Evolutionary conservation across 2,797 vertebrate genomes (phyloP).

Genomic region (Xyrichtys novacula): DNA sequence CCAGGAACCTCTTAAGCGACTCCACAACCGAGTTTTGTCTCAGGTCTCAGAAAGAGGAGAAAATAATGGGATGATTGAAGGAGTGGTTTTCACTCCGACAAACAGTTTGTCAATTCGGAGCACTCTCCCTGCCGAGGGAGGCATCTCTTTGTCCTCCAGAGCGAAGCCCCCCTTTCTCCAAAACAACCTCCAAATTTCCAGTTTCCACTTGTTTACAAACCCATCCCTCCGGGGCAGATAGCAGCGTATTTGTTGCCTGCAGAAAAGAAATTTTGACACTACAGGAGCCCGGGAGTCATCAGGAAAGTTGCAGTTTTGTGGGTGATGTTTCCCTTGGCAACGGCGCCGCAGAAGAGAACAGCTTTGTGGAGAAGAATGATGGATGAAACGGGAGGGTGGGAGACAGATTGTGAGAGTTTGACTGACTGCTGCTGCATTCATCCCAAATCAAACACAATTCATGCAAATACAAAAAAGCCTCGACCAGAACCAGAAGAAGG

Average conservation of each 20-base stretch:
- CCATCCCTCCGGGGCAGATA: slow-evolving; percentile 1
- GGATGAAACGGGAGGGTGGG: not conserved
- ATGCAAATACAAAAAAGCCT: not conserved
- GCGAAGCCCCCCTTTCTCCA: not conserved
- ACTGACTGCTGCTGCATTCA: slow-evolving; percentile 14
- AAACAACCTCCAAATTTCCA: slow-evolving; percentile 11
- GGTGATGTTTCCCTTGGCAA: slow-evolving; percentile 32
- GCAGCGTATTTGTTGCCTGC: slow-evolving; percentile 32
- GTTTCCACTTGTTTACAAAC: slow-evolving; percentile 33
- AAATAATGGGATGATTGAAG: not conserved
- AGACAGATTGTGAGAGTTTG: slow-evolving; percentile 1
- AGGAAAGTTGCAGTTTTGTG: slow-evolving; percentile 35
- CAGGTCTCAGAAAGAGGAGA: no score
- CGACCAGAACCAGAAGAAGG: not conserved
- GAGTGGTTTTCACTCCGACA: slow-evolving; percentile 1
- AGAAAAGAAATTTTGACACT: slow-evolving; percentile 43
- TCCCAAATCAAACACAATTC: slow-evolving; percentile 29
- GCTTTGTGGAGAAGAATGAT: slow-evolving; percentile 14
- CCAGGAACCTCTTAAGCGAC: not conserved
- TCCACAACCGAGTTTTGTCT: not conserved
- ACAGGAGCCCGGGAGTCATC: slow-evolving; percentile 27
- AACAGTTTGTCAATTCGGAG: not conserved
- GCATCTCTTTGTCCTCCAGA: slow-evolving; percentile 11
- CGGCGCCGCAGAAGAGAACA: not conserved
- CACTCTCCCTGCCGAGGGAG: not conserved